A percentile compares a stretch with the other conserved stretches of the same genome.
phyloP scores from a whole-genome alignment of 1,140 invertebrate genomes.

The Euwallacea similis region DNA sequence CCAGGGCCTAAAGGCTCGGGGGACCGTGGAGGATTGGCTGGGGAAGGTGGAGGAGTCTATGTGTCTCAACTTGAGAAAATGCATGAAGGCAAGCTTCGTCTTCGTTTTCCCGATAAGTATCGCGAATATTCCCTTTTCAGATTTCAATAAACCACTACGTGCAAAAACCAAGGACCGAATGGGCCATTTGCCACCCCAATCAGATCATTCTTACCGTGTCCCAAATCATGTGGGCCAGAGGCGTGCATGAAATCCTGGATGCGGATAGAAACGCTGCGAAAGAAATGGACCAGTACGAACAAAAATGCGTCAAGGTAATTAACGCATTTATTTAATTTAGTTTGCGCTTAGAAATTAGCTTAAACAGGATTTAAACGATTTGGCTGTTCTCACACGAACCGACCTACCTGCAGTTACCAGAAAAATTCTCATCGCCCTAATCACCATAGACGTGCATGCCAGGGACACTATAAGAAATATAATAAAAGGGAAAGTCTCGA shows the following conservation, averaged over 20 bases:
- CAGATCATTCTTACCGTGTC: conserved; percentile 76
- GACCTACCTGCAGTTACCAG: conserved; percentile 70
- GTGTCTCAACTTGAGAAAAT: conserved; percentile 72
- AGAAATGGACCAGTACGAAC: conserved; percentile 68
- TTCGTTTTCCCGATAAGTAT: neutral
- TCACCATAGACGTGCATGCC: conserved; percentile 86
- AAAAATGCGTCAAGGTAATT: conserved; percentile 62
- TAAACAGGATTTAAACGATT: conserved; percentile 69
- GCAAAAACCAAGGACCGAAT: conserved; percentile 59
- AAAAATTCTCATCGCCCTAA: conserved; percentile 77
- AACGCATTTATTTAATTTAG: neutral
- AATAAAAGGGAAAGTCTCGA: conserved; percentile 64
- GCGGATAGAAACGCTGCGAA: conserved; percentile 53
- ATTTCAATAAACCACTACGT: conserved; percentile 66
- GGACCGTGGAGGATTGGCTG: conserved; percentile 88
- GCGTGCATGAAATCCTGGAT: conserved; percentile 74
- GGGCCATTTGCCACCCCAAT: conserved; percentile 62
- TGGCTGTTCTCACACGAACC: conserved; percentile 75
- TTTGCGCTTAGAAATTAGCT: neutral
- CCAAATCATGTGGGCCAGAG: conserved; percentile 82
- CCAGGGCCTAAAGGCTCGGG: conserved; percentile 76
- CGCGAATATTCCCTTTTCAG: neutral
- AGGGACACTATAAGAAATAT: conserved; percentile 78
- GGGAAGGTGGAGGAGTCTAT: conserved; percentile 85
- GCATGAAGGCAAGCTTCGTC: conserved; percentile 63